Evolutionary conservation across 2,888 invertebrate species (phyloP).

Genomic region (Harpagoxenus sublaevis): DNA sequence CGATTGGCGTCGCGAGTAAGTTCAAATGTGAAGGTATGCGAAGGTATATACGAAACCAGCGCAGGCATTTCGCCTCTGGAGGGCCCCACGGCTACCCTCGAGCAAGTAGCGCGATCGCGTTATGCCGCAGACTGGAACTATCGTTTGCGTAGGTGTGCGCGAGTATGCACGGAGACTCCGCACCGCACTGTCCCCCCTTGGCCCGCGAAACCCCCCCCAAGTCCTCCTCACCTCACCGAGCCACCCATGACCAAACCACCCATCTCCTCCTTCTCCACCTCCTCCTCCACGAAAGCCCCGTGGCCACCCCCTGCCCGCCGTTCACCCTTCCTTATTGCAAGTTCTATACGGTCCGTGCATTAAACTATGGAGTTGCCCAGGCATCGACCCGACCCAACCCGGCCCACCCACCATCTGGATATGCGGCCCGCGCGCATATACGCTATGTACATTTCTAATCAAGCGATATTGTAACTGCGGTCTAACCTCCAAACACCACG

Average conservation of each 20-base stretch:
- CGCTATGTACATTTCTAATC: conserved; percentile 87
- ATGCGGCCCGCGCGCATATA: conserved; percentile 84
- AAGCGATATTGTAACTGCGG: conserved; percentile 87
- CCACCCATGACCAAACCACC: conserved; percentile 63
- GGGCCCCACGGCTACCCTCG: conserved; percentile 71
- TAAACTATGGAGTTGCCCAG: conserved; percentile 85
- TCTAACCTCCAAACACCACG: conserved; percentile 86
- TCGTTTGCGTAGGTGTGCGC: conserved; percentile 66
- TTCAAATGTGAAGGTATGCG: conserved; percentile 69
- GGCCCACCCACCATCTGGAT: conserved; percentile 83
- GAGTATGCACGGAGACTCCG: conserved; percentile 68
- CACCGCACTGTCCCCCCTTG: conserved; percentile 50
- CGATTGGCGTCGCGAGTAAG: conserved; percentile 51
- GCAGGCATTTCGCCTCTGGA: conserved; percentile 75
- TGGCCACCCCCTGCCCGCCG: conserved; percentile 58
- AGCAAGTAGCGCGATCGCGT: conserved; percentile 81
- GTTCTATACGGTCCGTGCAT: conserved; percentile 85
- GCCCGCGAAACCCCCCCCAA: conserved; percentile 33
- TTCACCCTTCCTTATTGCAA: conserved; percentile 85
- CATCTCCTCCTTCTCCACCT: conserved; percentile 64
- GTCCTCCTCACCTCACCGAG: conserved; percentile 30
- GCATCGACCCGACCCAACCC: conserved; percentile 83
- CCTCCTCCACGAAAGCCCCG: conserved; percentile 50
- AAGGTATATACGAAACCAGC: conserved; percentile 74
- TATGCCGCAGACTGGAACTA: conserved; percentile 77